Base-by-base conservation (phyloP, 2,888 invertebrate species). In the Neocrepidodera transversa region DNA sequence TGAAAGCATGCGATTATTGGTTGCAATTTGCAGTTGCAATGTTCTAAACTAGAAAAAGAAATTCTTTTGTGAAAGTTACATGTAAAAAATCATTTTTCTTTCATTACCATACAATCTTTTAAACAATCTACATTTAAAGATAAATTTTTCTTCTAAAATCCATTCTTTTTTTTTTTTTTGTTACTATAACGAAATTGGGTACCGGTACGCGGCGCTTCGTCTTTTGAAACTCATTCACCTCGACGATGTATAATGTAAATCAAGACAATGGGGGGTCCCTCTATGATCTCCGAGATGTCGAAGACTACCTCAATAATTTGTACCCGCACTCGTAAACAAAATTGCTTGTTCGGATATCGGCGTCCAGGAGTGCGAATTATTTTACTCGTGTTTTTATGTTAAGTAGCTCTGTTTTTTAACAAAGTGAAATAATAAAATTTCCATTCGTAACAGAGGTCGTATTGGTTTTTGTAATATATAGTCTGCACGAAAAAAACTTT, bases 341-440 rank as follows among this genome's bases (percentile, higher is more conserved):
- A 69, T 64, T 62, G 60, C 38, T 36, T 61, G 26, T 38, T 55
- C 48, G 52, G 42, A 42, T 65, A 70, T 65, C 72, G 70, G 73
- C 73, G 71, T 74, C 74, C 75, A 76, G 74, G 74, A 76, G 76
- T 74, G 75, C 74, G 73, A 74, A 74, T 69, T 66, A 67, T 66
- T 70, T 68, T 68, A 69, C 68, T 64, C 67, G 65, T 70, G 69
- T 72, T 67, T 69, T 50, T 50, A 50, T 50, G 50, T 50, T 50
- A 50, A 50, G 50, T 50, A 50, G 50, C 50, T 14, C 28, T 16
- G 38, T 38, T 38, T 38, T 38, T 38, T 17, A 38, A 14, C 35
- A 13, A 14, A 17, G 14, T 13, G 35, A 35, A 13, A 13, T 35
- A 35, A 40, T 51, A n/a, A 38, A 13, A 17, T 42, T 52, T 38